Evolutionary conservation across 2,888 invertebrate species (phyloP).

Genomic region (Choreutis nemorana): DNA sequence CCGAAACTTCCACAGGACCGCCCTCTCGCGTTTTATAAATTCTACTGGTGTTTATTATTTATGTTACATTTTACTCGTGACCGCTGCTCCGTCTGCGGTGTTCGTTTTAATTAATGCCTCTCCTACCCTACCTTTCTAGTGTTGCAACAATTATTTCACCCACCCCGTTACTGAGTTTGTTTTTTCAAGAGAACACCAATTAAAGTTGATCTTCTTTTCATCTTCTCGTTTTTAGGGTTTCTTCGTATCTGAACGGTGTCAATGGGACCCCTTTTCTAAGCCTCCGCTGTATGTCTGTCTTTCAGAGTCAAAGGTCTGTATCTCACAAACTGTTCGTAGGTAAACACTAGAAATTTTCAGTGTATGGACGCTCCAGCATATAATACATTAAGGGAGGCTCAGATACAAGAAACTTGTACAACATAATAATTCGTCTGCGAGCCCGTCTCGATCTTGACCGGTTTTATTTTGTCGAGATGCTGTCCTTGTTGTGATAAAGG

Average conservation of each 20-base stretch:
- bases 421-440: no score
- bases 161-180: constrained; percentile 57
- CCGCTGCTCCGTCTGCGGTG: constrained; percentile 39
- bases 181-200: constrained; percentile 41
- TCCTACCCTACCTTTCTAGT: constrained; percentile 52
- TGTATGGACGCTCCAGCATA: no score
- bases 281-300: no score
- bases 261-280: no score
- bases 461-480: no score
- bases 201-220: constrained; percentile 1
- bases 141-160: constrained; percentile 59
- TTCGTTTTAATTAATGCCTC: constrained; percentile 52
- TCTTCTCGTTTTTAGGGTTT: background rate
- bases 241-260: constrained; percentile 2
- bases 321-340: no score
- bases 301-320: no score
- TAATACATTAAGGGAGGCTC: no score
- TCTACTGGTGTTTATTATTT: constrained; percentile 54
- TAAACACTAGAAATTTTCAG: no score
- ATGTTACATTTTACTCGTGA: constrained; percentile 48
- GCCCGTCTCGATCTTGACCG: no score
- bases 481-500: no score
- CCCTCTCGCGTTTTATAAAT: constrained; percentile 49
- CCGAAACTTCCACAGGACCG: constrained; percentile 45
- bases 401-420: no score